Evolutionary conservation across 2,113 vertebrate species (phyloP).

Genomic region (Callaeas wilsoni): DNA sequence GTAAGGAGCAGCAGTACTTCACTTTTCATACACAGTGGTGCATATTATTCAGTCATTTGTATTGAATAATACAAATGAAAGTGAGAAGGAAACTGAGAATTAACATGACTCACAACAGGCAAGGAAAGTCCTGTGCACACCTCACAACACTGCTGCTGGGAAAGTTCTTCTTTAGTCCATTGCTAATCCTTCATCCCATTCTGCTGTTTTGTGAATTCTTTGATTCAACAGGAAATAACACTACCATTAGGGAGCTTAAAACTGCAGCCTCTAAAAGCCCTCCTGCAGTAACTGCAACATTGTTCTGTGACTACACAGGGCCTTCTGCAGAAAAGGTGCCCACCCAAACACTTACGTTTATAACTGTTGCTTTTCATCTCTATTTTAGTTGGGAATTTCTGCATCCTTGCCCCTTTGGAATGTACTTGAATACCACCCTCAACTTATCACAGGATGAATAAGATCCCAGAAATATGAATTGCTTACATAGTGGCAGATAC

Average conservation of each 20-base stretch:
- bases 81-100: not conserved
- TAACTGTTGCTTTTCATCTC: not conserved
- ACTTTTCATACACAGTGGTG: not conserved
- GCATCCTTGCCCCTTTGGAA: not conserved
- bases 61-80: not conserved
- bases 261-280: not conserved
- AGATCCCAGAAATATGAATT: slow-evolving; percentile 19
- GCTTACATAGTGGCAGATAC: not conserved
- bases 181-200: not conserved
- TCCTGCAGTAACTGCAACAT: not conserved
- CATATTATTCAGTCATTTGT: not conserved
- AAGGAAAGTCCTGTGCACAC: not conserved
- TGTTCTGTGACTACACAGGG: accelerated
- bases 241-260: not conserved
- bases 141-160: not conserved
- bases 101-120: not conserved
- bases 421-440: not conserved
- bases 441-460: not conserved
- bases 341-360: not conserved
- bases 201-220: not conserved
- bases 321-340: not conserved
- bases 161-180: not conserved
- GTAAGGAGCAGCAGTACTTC: not conserved
- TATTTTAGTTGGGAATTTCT: not conserved
- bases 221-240: not conserved